Conservation (phyloP, 2,797 vertebrate genomes). For the Chrysolophus pictus region DNA sequence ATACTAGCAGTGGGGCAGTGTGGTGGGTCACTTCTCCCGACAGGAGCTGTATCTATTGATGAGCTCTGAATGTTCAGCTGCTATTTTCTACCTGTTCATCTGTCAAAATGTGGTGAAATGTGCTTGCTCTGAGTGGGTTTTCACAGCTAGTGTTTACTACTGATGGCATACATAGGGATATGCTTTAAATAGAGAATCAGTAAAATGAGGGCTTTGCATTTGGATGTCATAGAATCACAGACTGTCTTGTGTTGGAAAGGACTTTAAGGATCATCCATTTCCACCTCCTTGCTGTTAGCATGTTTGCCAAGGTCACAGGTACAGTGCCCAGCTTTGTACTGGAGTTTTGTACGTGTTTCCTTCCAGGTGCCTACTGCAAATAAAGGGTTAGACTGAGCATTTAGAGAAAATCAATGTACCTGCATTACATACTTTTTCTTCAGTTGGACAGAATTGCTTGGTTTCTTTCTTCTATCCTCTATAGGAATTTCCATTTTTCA, state of each 20-base stretch:
- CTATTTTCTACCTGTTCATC: conserved; percentile 47
- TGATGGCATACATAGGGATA: too few species aligned
- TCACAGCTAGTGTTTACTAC: not conserved
- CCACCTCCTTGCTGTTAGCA: too few species aligned
- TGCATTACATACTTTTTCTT: not conserved
- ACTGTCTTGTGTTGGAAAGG: not conserved
- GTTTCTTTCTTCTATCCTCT: not conserved
- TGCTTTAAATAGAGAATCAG: not conserved
- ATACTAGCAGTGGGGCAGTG: conserved; percentile 20
- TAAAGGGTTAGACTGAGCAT: not conserved
- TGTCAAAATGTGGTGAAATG: conserved; percentile 43
- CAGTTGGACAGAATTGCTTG: not conserved
- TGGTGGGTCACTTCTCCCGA: not conserved
- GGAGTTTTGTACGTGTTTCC: not conserved
- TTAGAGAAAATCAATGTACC: not conserved
- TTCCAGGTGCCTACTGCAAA: not conserved
- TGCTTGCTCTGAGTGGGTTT: not conserved
- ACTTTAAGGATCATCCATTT: not conserved
- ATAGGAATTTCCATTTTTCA: not conserved
- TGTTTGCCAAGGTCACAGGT: not conserved
- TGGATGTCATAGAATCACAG: not conserved
- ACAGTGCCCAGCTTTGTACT: not conserved
- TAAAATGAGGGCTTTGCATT: not conserved
- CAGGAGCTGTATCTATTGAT: not conserved
- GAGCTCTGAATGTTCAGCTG: conserved; percentile 43